Percentiles rank a stretch among this genome's conserved stretches.
phyloP scores from a whole-genome alignment of 1,140 invertebrate species.

The Micrasema minimum region DNA sequence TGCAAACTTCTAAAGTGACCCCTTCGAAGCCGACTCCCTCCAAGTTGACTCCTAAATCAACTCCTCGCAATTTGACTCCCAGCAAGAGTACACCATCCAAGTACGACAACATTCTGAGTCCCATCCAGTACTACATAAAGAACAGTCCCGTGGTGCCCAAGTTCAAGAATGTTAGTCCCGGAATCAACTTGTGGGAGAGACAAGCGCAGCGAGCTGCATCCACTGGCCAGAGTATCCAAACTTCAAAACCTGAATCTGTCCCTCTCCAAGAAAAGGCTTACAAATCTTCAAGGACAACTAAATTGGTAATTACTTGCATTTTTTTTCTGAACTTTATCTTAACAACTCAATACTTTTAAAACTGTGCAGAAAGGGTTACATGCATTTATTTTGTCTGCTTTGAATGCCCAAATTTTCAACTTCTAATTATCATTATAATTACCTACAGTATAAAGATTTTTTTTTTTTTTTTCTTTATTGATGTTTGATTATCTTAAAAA shows the following conservation, averaged over 20 bases:
- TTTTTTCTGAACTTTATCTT: no score
- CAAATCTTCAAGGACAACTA: conserved; percentile 40
- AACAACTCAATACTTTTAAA: no score
- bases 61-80: conserved; percentile 25
- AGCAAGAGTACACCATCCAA: conserved; percentile 47
- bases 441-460: no score
- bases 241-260: conserved; percentile 18
- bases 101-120: conserved; percentile 59
- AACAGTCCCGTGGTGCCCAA: conserved; percentile 56
- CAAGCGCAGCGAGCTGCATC: conserved; percentile 12
- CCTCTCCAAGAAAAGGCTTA: conserved; percentile 48
- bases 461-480: no score
- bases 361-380: no score
- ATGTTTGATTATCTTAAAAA: no score
- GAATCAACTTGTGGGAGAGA: conserved; percentile 44
- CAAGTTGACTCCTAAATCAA: conserved; percentile 43
- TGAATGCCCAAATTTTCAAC: no score
- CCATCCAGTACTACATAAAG: conserved; percentile 59
- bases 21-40: conserved; percentile 42
- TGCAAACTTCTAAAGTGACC: conserved; percentile 6
- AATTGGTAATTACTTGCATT: conserved; percentile 40
- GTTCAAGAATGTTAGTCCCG: conserved; percentile 49
- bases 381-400: no score
- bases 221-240: neutral
- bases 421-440: no score